Evolutionary conservation across 2,113 vertebrate genomes (phyloP), one percentile per base, ranked within the genome.

Genomic region (Syngnathus scovelli): DNA sequence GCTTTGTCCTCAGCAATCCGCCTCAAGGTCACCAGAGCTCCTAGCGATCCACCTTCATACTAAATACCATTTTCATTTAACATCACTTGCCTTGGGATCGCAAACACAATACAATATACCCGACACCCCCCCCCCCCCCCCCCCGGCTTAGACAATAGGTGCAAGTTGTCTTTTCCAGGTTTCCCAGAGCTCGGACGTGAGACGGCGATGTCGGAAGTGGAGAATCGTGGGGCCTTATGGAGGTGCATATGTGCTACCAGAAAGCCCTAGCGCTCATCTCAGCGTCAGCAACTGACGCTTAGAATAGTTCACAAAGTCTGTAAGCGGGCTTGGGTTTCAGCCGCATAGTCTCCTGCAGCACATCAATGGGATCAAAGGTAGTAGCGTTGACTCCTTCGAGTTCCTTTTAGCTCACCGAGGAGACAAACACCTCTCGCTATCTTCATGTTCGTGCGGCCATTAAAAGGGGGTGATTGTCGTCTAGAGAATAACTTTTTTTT

Each of bases 231-330:
- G 78, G 80, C 75, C 86, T 87, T 87, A 83, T 84, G 78, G 83
- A 85, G 79, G 64, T 16, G 43, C 82, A 67, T 73, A 83, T 82
- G 69, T 75, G 67, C 77, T 74, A 72, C 75, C 69, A 71, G 72
- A 74, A 74, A 64, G 77, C 68, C 78, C 79, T 76, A 65, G 71
- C 75, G 72, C 79, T 82, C 58, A 74, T 80, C 83, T 84, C 80
- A 76, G 87, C 86, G 86, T 91, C 91, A 92, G 90, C 90, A 91
- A 89, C 86, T 83, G 85, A 88, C 88, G 88, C 92, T 90, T 86
- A 92, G 90, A 92, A 92, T 92, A 92, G 92, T 92, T 89, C 88
- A 87, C 85, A 88, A 90, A 91, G 91, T 90, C 89, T 74, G 88
- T 87, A 88, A 89, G 87, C 78, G 82, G 87, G 84, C 81, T 92